Evolutionary conservation across 1,140 invertebrate species (phyloP).

Genomic region (Lethocerus indicus): DNA sequence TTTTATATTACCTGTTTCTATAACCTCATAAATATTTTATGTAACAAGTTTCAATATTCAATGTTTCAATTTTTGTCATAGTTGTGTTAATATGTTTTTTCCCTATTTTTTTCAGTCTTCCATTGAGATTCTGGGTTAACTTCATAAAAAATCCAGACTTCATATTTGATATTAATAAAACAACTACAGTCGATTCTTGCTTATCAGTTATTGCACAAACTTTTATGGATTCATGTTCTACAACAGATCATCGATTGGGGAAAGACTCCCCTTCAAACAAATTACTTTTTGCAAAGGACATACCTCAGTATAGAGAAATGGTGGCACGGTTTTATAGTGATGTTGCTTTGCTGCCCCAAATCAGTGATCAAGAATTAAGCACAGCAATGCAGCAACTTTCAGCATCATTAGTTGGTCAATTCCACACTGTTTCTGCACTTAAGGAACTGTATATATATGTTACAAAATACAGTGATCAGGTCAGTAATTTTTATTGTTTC

Average conservation of each 20-base stretch:
- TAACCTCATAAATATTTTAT: no score
- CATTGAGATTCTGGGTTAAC: conserved; percentile 91
- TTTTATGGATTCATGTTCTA: conserved; percentile 89
- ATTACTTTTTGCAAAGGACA: conserved; percentile 77
- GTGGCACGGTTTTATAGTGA: conserved; percentile 68
- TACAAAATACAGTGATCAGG: conserved; percentile 81
- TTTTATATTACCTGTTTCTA: no score
- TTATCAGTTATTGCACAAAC: conserved; percentile 90
- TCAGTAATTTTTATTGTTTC: conserved; percentile 27
- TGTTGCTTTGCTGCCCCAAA: conserved; percentile 65
- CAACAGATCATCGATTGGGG: conserved; percentile 70
- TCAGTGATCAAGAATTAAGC: conserved; percentile 83
- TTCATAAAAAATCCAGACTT: conserved; percentile 95
- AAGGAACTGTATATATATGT: conserved; percentile 91
- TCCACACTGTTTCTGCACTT: conserved; percentile 75
- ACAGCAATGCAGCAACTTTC: conserved; percentile 83
- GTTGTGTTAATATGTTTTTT: no score
- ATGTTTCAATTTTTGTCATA: no score
- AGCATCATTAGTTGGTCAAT: conserved; percentile 68
- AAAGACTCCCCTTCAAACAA: conserved; percentile 93
- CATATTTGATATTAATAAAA: conserved; percentile 92
- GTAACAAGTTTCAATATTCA: no score
- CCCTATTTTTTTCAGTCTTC: conserved; percentile 42
- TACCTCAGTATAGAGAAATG: conserved; percentile 64
- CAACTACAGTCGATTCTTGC: conserved; percentile 77